Conservation (phyloP, 2,797 vertebrate species). For the Phrynocephalus guinanensis region DNA sequence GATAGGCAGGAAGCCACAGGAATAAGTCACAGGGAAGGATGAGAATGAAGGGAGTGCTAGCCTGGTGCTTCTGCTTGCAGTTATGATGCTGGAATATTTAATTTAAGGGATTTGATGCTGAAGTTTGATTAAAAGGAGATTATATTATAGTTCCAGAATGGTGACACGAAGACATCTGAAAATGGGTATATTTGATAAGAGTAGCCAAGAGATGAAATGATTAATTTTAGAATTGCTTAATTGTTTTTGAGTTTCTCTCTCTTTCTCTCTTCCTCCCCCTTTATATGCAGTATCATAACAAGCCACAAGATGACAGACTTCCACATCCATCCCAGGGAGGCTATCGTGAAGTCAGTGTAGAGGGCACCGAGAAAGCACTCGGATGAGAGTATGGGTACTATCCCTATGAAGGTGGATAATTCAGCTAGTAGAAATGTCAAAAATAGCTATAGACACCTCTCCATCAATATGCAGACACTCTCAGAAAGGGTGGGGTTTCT, state of each 20-base stretch:
- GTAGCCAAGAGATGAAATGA: not conserved
- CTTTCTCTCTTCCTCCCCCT: not conserved
- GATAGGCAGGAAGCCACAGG: not conserved
- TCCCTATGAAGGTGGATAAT: not conserved
- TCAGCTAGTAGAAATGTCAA: not conserved
- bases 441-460: not conserved
- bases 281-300: not conserved
- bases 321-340: not conserved
- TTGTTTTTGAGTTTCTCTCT: not conserved
- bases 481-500: too few species aligned
- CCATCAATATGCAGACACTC: not conserved
- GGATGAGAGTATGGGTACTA: not conserved
- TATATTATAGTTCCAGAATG: not conserved
- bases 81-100: not conserved
- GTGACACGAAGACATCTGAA: not conserved
- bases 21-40: not conserved
- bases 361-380: not conserved
- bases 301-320: not conserved
- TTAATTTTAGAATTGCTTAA: not conserved
- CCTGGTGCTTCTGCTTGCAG: not conserved
- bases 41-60: not conserved
- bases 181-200: not conserved
- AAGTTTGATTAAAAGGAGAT: too few species aligned
- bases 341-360: not conserved
- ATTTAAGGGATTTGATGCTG: not conserved